These are phyloP conservation scores for Orussus abietinus DNA, from an alignment of 1,140 invertebrate genomes.

Conservation along the genomic window DNA sequence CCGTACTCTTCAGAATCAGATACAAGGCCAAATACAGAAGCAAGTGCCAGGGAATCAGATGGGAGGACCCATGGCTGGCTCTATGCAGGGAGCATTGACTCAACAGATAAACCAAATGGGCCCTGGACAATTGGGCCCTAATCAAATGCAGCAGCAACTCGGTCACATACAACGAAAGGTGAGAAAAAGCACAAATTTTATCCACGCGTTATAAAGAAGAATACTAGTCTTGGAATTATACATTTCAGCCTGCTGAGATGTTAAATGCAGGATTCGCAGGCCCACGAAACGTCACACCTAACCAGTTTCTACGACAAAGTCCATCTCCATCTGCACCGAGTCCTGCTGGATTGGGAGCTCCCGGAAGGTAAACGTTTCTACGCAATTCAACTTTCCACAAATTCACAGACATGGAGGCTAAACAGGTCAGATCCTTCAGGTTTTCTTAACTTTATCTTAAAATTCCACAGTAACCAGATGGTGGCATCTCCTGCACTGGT, in stretches of 20 bases:
- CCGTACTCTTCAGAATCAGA: conserved; percentile 38
- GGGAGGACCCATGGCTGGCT: conserved; percentile 41
- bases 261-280: conserved; percentile 51
- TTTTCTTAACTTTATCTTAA: conserved; percentile 10
- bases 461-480: conserved; percentile 57
- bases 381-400: too few relatives aligned
- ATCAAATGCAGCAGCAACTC: conserved; percentile 59
- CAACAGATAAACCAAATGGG: conserved; percentile 51
- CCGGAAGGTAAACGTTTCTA: conserved; percentile 48
- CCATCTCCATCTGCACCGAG: conserved; percentile 68
- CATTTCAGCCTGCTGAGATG: conserved; percentile 44
- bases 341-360: conserved; percentile 61
- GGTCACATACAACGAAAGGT: conserved; percentile 50
- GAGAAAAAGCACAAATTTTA: conserved; percentile 20
- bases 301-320: conserved; percentile 66
- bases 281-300: conserved; percentile 59
- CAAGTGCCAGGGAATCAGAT: conserved; percentile 54
- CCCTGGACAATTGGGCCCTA: conserved; percentile 54
- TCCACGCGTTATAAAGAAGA: background rate
- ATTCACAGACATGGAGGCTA: too few relatives aligned
- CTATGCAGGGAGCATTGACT: conserved; percentile 49
- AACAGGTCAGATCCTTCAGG: background rate
- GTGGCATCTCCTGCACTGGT: conserved; percentile 68
- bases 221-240: conserved; percentile 11
- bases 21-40: conserved; percentile 50